phyloP scores from a whole-genome alignment of 2,797 vertebrate genomes.

The Argya squamiceps region DNA sequence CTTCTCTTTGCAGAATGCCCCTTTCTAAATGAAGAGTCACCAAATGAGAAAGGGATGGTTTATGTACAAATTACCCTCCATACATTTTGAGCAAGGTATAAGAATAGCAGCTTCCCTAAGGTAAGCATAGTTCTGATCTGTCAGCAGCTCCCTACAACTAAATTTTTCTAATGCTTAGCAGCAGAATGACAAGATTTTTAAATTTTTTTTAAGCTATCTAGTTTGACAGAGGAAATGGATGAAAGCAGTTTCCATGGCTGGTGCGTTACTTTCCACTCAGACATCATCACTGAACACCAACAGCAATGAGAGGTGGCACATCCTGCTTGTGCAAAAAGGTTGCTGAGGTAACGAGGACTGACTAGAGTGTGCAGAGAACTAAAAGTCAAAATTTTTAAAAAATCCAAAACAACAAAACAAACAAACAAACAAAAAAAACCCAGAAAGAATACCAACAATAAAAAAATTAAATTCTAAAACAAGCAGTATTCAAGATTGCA shows the following conservation, averaged over 20 bases:
- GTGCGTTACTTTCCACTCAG: background rate
- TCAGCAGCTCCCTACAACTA: background rate
- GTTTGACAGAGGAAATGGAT: background rate
- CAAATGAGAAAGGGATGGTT: background rate
- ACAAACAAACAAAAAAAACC: fast-evolving
- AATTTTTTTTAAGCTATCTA: background rate
- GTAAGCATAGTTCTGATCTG: background rate
- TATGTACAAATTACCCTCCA: background rate
- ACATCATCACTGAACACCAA: background rate
- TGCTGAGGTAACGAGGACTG: background rate
- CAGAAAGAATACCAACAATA: background rate
- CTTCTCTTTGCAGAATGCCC: background rate
- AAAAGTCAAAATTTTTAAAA: background rate
- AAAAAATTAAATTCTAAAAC: background rate
- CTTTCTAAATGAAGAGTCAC: background rate
- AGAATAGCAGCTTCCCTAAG: background rate
- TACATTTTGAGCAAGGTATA: background rate
- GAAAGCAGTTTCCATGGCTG: background rate
- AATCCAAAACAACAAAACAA: background rate
- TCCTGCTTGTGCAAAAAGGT: background rate
- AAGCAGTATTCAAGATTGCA: background rate
- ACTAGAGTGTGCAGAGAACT: background rate
- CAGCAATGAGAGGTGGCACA: fast-evolving
- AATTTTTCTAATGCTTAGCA: background rate
- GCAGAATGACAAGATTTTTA: background rate